Conservation (phyloP, 1,140 invertebrate genomes). For the Scaptodrosophila lebanonensis region DNA sequence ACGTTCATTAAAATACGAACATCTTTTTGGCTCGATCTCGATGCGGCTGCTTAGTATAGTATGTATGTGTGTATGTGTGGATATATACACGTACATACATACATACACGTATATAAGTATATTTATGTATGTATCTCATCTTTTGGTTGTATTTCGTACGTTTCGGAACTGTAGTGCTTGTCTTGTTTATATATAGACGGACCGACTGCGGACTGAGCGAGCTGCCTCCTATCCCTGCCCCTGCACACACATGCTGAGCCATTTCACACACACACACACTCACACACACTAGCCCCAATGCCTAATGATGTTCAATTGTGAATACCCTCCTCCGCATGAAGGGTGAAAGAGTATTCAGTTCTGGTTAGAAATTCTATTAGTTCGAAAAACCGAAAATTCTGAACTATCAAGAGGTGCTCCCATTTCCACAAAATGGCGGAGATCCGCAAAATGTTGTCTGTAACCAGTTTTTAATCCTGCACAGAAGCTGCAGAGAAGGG, state of each 20-base stretch:
- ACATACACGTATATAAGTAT: neutral
- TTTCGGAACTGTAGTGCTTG: conserved; percentile 19
- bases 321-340: too few relatives aligned
- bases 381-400: too few relatives aligned
- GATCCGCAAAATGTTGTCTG: too few relatives aligned
- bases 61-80: neutral
- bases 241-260: conserved; percentile 44
- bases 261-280: conserved; percentile 38
- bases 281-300: conserved; percentile 39
- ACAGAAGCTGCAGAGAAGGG: too few relatives aligned
- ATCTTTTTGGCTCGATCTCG: conserved; percentile 16
- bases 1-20: conserved; percentile 29
- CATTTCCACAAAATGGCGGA: too few relatives aligned
- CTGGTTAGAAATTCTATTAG: too few relatives aligned
- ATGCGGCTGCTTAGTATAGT: conserved; percentile 3
- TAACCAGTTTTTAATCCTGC: too few relatives aligned
- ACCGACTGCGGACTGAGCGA: conserved; percentile 35
- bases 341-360: too few relatives aligned
- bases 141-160: conserved; percentile 30
- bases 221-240: conserved; percentile 10
- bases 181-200: conserved; percentile 40
- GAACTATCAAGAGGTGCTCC: too few relatives aligned
- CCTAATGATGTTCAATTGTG: conserved; percentile 43
- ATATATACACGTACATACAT: neutral
- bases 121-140: conserved; percentile 24